Conservation (phyloP, 37 sponge, comb jelly and placozoan genomes). For the Tethya wilhelma region DNA sequence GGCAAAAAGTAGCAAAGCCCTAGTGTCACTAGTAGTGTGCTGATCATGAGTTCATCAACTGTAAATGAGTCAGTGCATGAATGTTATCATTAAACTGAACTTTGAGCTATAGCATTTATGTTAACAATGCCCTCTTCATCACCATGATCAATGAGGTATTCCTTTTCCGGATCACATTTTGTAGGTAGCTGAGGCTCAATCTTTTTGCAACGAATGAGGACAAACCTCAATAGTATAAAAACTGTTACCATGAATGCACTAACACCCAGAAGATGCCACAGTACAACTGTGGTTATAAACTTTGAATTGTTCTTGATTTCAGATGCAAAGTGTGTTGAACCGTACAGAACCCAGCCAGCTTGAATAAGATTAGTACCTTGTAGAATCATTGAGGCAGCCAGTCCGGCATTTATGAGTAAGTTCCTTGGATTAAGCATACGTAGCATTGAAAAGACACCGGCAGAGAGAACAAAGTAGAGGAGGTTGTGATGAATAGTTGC, state of each 20-base stretch:
- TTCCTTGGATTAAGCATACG: slow-evolving; percentile 3
- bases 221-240: not conserved
- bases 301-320: slow-evolving; percentile 10
- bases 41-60: too few relatives aligned
- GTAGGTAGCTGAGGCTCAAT: not conserved
- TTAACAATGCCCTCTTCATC: not conserved
- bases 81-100: not conserved
- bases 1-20: too few relatives aligned
- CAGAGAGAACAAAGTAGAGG: too few relatives aligned
- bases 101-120: not conserved
- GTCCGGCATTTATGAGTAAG: slow-evolving; percentile 16
- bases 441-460: slow-evolving; percentile 2
- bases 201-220: not conserved
- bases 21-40: too few relatives aligned
- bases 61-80: not conserved
- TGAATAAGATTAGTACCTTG: slow-evolving; percentile 25
- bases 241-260: slow-evolving; percentile 14
- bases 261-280: slow-evolving; percentile 32
- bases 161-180: not conserved
- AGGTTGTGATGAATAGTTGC: not conserved
- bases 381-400: not conserved
- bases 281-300: slow-evolving; percentile 1
- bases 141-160: not conserved
- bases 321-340: not conserved
- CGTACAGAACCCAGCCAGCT: not conserved